Evolutionary conservation across 1,140 invertebrate genomes (phyloP), one percentile per base, ranked within the genome.

Genomic region (Zaprionus ornatus): DNA sequence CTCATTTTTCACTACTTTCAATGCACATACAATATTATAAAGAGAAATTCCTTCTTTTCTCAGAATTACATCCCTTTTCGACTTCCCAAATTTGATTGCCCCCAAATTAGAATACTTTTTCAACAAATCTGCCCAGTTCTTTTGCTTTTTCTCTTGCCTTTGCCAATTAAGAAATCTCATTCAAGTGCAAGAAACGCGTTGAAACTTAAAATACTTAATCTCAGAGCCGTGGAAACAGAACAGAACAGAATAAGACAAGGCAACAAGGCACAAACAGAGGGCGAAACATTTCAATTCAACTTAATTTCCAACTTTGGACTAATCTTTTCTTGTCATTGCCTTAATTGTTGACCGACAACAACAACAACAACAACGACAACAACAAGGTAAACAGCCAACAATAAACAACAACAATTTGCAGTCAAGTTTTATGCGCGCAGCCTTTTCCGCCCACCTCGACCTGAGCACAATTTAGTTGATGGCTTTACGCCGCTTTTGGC

Each of bases 291-390:
- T 82, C 83, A 83, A 88, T 86, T 80, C 77, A 84, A 83, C 74
- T 88, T 83, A 83, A 87, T 87, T 88, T 83, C 62, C 77, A 87
- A 87, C 83, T 87, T 84, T 84, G 79, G 80, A 74, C 83, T 80
- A 88, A 87, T 87, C 80, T 84, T 75, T 32, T 67, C 66, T 79
- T 85, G 82, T 85, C 82, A 78, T 84, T 84, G 82, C 78, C 82
- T 80, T 87, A 87, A 87, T 88, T 88, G 83, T 87, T 83, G 84
- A 72, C 83, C 84, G 80, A 71, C 79, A 82, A 70, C 79, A 67
- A 32, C 57, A 71, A 69, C 74, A 62, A 52, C 69, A 72, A 63
- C 59, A 72, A 59, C 52, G 37, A 21, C 32, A 67, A 19, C 23
- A 56, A 48, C 12, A 70, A 64, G 10, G 40, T 59, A 7, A 59